phyloP scores from a whole-genome alignment of 2,113 vertebrate genomes.

The Saguinus imperator region DNA sequence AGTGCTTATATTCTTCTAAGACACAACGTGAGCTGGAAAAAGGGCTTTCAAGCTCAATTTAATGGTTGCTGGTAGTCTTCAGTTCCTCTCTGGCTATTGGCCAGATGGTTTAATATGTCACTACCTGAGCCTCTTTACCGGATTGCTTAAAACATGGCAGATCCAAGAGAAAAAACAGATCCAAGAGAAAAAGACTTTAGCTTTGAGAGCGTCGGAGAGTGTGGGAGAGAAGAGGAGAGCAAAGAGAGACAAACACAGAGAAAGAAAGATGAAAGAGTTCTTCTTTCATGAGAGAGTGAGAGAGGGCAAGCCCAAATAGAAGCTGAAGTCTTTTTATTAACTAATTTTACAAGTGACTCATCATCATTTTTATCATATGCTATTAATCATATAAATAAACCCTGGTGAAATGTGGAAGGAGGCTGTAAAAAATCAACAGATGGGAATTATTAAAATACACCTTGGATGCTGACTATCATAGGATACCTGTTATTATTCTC shows the following conservation, averaged over 20 bases:
- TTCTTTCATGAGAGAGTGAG: neutral
- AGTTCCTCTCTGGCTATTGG: neutral
- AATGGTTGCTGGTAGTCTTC: neutral
- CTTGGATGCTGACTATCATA: neutral
- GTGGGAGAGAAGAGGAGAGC: neutral
- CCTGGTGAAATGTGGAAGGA: neutral
- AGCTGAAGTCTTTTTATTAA: neutral
- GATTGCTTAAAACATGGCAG: neutral
- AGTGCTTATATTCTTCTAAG: neutral
- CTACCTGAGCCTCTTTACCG: neutral
- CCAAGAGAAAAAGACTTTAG: neutral
- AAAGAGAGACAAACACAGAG: rapidly evolving
- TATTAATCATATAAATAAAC: neutral
- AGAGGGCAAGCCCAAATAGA: neutral
- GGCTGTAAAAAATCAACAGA: neutral
- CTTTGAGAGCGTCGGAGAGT: rapidly evolving
- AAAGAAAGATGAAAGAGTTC: neutral
- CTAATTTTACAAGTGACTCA: neutral
- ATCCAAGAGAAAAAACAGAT: neutral
- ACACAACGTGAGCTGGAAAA: neutral
- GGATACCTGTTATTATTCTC: neutral
- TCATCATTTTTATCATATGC: neutral
- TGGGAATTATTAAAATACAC: neutral
- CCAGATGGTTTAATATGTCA: neutral
- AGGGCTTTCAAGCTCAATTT: neutral